Evolutionary conservation across 2,888 invertebrate species (phyloP).

Genomic region (Atrina japonica): DNA sequence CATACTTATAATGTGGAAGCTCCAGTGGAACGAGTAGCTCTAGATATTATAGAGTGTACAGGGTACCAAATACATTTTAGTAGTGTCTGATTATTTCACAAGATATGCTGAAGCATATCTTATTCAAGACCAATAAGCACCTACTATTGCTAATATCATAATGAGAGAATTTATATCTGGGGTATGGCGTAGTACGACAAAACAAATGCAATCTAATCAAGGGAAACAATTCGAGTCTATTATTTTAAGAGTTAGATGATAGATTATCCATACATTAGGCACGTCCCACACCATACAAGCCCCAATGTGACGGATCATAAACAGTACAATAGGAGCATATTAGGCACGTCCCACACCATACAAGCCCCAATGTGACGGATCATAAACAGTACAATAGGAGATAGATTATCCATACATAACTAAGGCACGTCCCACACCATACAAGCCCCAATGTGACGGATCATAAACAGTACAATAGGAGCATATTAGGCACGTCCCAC

Average conservation of each 20-base stretch:
- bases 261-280: slow-evolving; percentile 43
- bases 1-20: slow-evolving; percentile 15
- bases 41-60: slow-evolving; percentile 36
- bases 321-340: too few relatives aligned
- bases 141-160: slow-evolving; percentile 34
- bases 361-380: slow-evolving; percentile 63
- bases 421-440: slow-evolving; percentile 37
- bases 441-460: slow-evolving; percentile 54
- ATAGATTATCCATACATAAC: slow-evolving; percentile 40
- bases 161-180: slow-evolving; percentile 10
- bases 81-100: slow-evolving; percentile 43
- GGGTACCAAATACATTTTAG: slow-evolving; percentile 31
- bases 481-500: too few relatives aligned
- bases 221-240: slow-evolving; percentile 40
- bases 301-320: slow-evolving; percentile 58
- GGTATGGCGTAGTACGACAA: slow-evolving; percentile 47
- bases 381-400: too few relatives aligned
- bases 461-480: too few relatives aligned
- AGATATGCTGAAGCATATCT: slow-evolving; percentile 37
- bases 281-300: slow-evolving; percentile 29
- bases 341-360: too few relatives aligned
- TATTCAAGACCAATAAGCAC: slow-evolving; percentile 32
- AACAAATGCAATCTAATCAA: slow-evolving; percentile 49
- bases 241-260: slow-evolving; percentile 40
- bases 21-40: slow-evolving; percentile 31